Base-by-base conservation (phyloP, 2,797 vertebrate species). In the Paratrypauchen microcephalus region DNA sequence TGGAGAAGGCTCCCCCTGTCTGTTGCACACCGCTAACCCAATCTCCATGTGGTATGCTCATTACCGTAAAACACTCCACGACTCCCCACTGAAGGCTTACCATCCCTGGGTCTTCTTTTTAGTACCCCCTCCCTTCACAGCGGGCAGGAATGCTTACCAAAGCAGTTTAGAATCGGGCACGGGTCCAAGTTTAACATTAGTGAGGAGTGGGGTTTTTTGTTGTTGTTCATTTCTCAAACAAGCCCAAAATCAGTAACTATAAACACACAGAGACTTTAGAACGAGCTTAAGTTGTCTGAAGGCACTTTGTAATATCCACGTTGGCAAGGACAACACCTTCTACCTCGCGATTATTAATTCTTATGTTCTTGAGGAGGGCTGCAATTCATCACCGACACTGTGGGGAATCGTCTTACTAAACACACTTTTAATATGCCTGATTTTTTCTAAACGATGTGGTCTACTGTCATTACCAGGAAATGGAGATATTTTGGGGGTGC, bases 1-100 rank as follows among this genome's bases (percentile, higher is more conserved):
- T 2, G 61, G 63, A 78, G 73, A 69, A 58, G 70, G 76, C 77
- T 52, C 73, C 24, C 15, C 75, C 54, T 0, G 58, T 32, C 55
- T 57, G 60, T 66, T 1, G 69, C 6, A 75, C 80, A 89, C 80
- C 84, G 70, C 86, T 87, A 87, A 86, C 82, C 76, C 76, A 78
- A 85, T 74, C 84, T 87, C 87, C 89, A 90, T 91, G 88, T 89
- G 87, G 84, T 87, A 78, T 81, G 89, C 87, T 86, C 86, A 92
- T 92, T 90, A 92, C 83, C 58, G 71, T 88, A 86, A 89, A 90
- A 84, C 71, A 82, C 79, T 79, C 77, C 39, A 66, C 76, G 66
- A 77, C 88, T 89, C 83, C 88, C 88, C 62, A 60, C 82, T 91
- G 83, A 87, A 90, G 54, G 72, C 87, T 81, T 75, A 66, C 75